Evolutionary conservation across 2,888 invertebrate genomes (phyloP).

Genomic region (Netelia virgata): DNA sequence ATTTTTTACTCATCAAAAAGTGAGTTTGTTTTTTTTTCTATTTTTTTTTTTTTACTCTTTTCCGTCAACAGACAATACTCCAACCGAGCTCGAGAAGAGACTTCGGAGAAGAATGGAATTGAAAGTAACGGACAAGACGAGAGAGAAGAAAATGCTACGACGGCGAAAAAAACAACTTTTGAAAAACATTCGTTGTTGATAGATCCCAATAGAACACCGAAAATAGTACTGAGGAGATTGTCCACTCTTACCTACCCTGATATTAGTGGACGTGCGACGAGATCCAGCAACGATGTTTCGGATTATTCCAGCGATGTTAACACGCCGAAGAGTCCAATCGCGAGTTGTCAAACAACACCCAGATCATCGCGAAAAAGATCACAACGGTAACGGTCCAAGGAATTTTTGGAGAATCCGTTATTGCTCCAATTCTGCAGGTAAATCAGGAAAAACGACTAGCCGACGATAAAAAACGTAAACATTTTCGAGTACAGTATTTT

Average conservation of each 20-base stretch:
- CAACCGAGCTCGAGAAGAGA: not conserved
- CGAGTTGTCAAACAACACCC: not conserved
- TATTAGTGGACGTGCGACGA: slow-evolving; percentile 26
- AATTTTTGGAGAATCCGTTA: not conserved
- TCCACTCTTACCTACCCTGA: slow-evolving; percentile 75
- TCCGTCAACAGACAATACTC: slow-evolving; percentile 36
- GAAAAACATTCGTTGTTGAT: slow-evolving; percentile 41
- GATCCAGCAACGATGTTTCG: not conserved
- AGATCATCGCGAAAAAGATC: not conserved
- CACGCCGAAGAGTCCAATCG: not conserved
- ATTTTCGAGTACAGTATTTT: too few species aligned
- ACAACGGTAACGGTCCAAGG: not conserved
- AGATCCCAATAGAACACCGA: slow-evolving; percentile 67
- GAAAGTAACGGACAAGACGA: not conserved
- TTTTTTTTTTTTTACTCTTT: slow-evolving; percentile 12
- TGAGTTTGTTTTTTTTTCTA: slow-evolving; percentile 30
- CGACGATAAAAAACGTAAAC: too few species aligned
- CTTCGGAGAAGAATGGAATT: not conserved
- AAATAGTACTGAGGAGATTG: slow-evolving; percentile 76
- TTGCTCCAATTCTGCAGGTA: too few species aligned
- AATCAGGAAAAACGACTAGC: too few species aligned
- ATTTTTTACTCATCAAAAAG: not conserved
- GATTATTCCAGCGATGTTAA: not conserved
- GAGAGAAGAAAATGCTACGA: too few species aligned
- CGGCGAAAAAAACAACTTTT: slow-evolving; percentile 16